A percentile compares a stretch with the other conserved stretches of the same genome.
These are phyloP conservation scores for Glandiceps talaboti DNA, from an alignment of 53 echinoderm and acorn worm species.

Conservation along the genomic window DNA sequence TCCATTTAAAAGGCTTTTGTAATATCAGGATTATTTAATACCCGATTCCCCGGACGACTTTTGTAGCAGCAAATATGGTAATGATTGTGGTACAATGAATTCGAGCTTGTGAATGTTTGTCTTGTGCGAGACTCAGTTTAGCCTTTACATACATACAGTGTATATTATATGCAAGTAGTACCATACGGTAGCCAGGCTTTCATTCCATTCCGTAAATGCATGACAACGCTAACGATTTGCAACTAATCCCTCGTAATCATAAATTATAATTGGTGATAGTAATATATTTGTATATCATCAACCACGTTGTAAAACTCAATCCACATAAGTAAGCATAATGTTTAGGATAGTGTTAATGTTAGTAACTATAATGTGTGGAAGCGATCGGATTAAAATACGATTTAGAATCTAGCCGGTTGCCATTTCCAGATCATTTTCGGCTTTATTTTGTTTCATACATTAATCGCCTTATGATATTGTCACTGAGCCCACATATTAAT, in stretches of 20 bases:
- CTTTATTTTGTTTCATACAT: background rate
- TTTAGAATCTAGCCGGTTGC: background rate
- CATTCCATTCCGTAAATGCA: background rate
- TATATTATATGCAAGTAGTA: too few relatives aligned
- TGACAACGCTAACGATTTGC: background rate
- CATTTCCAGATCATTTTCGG: background rate
- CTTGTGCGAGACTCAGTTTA: too few relatives aligned
- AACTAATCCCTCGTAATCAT: background rate
- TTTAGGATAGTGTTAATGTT: background rate
- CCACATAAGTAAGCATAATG: background rate
- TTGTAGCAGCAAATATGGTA: too few relatives aligned
- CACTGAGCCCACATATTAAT: background rate
- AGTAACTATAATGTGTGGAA: background rate
- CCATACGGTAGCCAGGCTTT: too few relatives aligned
- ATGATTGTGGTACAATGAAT: too few relatives aligned
- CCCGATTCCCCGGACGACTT: too few relatives aligned
- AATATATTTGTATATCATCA: background rate
- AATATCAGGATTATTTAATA: too few relatives aligned
- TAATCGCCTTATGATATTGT: background rate
- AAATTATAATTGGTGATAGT: background rate
- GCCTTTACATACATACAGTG: too few relatives aligned
- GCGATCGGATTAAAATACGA: background rate
- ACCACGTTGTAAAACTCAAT: background rate
- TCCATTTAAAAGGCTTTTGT: too few relatives aligned
- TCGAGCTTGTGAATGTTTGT: too few relatives aligned